A percentile compares a stretch with the other conserved stretches of the same genome.
Evolutionary conservation across 2,113 vertebrate genomes (phyloP).

Genomic region (Hippocampus zosterae): DNA sequence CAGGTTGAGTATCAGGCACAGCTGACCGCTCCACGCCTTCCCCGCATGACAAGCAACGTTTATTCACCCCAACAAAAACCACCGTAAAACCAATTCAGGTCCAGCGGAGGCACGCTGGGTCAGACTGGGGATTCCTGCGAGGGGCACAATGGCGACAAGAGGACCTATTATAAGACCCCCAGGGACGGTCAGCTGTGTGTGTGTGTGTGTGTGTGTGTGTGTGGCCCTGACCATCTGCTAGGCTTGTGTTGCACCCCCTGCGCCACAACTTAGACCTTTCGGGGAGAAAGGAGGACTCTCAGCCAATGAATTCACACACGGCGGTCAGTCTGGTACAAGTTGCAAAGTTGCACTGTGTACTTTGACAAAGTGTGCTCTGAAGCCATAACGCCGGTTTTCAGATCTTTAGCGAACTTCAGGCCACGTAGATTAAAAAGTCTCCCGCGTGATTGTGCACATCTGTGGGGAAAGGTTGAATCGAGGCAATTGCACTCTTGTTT

Average conservation of each 20-base stretch:
- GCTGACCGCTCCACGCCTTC: slow-evolving; percentile 35
- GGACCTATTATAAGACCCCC: slow-evolving; percentile 50
- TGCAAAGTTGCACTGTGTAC: background rate
- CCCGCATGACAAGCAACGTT: slow-evolving; percentile 27
- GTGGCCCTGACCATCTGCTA: slow-evolving; percentile 63
- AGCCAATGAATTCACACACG: slow-evolving; percentile 33
- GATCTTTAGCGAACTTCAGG: no score
- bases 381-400: no score
- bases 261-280: no score
- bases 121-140: slow-evolving; percentile 54
- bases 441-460: no score
- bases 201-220: no score
- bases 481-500: no score
- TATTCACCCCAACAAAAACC: slow-evolving; percentile 12
- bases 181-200: slow-evolving; percentile 46
- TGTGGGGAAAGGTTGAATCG: no score
- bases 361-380: no score
- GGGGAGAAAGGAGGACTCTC: slow-evolving; percentile 44
- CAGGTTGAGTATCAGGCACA: slow-evolving; percentile 36
- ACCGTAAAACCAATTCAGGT: slow-evolving; percentile 40
- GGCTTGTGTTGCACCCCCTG: no score
- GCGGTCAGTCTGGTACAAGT: slow-evolving; percentile 14
- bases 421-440: no score
- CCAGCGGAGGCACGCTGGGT: slow-evolving; percentile 48
- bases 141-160: slow-evolving; percentile 38